Evolutionary conservation across 2,797 vertebrate species (phyloP).

Genomic region (Delichon dasypus): DNA sequence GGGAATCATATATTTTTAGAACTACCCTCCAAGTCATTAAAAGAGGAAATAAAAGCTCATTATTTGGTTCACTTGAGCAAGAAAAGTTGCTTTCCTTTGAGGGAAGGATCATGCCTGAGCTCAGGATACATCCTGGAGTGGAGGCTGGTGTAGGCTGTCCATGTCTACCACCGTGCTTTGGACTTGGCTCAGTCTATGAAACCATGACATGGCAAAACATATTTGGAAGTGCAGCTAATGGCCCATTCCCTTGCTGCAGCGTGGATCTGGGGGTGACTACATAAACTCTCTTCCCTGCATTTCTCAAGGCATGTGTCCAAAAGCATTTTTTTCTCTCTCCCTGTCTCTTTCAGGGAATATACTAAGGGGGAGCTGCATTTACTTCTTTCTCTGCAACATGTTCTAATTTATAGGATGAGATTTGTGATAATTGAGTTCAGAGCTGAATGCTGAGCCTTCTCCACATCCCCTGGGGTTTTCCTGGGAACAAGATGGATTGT

Average conservation of each 20-base stretch:
- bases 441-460: constrained; percentile 24
- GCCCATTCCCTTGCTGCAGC: background rate
- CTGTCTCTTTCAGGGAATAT: background rate
- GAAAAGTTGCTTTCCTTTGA: background rate
- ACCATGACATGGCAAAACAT: background rate
- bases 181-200: background rate
- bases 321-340: background rate
- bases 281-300: background rate
- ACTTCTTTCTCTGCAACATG: background rate
- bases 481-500: constrained; percentile 41
- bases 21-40: background rate
- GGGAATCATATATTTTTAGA: background rate
- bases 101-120: background rate
- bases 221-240: background rate
- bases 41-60: background rate
- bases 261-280: background rate
- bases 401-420: constrained; percentile 51
- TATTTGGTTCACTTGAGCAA: background rate
- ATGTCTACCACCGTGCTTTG: fast-evolving
- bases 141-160: background rate
- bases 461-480: constrained; percentile 23
- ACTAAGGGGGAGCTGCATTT: background rate
- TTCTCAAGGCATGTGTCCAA: background rate
- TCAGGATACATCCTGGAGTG: background rate
- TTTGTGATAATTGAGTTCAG: constrained; percentile 51